Percentiles rank a stretch among this genome's conserved stretches.
Conservation (phyloP, 1,140 invertebrate species). For the Drosophila rufa region DNA sequence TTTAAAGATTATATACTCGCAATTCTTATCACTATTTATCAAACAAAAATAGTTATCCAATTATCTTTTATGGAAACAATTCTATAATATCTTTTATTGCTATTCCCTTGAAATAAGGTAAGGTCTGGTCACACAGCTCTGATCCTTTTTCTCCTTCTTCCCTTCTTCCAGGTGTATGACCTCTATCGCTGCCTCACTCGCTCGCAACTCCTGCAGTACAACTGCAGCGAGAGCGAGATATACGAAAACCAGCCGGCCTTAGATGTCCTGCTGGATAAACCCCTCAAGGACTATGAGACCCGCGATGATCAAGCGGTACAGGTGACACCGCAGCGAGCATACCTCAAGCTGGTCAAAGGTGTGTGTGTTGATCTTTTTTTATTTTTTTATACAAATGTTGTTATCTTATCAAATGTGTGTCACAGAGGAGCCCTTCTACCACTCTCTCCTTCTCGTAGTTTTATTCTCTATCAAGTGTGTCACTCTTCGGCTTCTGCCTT, state of each 20-base stretch:
- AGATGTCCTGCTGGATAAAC: slow-evolving; percentile 61
- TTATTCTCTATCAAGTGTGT: slow-evolving; percentile 20
- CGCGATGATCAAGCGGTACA: slow-evolving; percentile 86
- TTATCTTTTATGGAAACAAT: neutral
- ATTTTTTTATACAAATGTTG: neutral
- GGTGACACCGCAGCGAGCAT: slow-evolving; percentile 87
- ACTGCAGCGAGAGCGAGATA: slow-evolving; percentile 58
- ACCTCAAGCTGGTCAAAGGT: slow-evolving; percentile 86
- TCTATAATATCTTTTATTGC: neutral
- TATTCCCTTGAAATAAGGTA: neutral
- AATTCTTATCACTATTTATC: neutral
- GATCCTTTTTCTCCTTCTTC: slow-evolving; percentile 6
- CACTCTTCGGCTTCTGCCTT: slow-evolving; percentile 17
- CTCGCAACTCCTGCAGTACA: slow-evolving; percentile 48
- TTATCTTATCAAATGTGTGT: slow-evolving; percentile 52
- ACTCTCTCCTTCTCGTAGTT: neutral
- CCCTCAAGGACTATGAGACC: slow-evolving; percentile 84
- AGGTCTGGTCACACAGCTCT: neutral
- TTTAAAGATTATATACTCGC: neutral
- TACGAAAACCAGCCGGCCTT: slow-evolving; percentile 76
- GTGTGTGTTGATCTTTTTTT: slow-evolving; percentile 12
- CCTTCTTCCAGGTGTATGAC: slow-evolving; percentile 49
- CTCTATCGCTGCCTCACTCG: slow-evolving; percentile 73
- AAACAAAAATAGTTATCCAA: neutral
- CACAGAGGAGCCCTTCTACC: slow-evolving; percentile 1